A percentile compares a stretch with the other conserved stretches of the same genome.
Conservation (phyloP, 2,113 vertebrate species). For the Tautogolabrus adspersus region DNA sequence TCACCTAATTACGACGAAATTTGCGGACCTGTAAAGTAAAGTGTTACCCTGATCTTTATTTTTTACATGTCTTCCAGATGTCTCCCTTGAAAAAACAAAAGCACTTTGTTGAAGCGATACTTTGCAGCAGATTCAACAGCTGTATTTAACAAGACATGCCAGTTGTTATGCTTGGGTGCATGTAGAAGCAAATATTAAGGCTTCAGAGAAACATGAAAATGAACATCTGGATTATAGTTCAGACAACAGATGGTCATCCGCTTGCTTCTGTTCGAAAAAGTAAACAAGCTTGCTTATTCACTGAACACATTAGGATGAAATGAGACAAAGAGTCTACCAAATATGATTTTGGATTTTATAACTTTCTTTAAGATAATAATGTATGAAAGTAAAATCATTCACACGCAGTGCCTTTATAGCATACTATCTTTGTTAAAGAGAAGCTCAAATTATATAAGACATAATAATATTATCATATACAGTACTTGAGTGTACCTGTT, state of each 20-base stretch:
- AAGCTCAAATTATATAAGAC: too few species aligned
- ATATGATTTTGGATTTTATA: neutral
- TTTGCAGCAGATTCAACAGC: neutral
- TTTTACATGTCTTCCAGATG: neutral
- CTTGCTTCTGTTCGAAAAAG: neutral
- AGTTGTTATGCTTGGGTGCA: neutral
- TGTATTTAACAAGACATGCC: neutral
- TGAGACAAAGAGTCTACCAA: neutral
- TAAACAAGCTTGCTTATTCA: neutral
- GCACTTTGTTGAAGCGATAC: neutral
- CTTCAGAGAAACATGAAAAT: neutral
- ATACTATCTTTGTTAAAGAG: too few species aligned
- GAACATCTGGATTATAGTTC: constrained; percentile 1
- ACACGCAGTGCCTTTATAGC: too few species aligned
- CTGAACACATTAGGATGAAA: neutral
- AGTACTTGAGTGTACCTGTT: neutral
- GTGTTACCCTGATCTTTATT: too few species aligned
- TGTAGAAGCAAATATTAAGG: neutral
- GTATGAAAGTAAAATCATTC: neutral
- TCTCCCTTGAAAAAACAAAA: neutral
- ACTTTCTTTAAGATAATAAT: neutral
- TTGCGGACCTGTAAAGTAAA: too few species aligned
- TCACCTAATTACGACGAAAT: too few species aligned
- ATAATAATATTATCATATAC: too few species aligned
- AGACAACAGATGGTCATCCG: neutral